A percentile compares a stretch with the other conserved stretches of the same genome.
Conservation (phyloP, 2,888 invertebrate species). For the Drosophila maculinotata region DNA sequence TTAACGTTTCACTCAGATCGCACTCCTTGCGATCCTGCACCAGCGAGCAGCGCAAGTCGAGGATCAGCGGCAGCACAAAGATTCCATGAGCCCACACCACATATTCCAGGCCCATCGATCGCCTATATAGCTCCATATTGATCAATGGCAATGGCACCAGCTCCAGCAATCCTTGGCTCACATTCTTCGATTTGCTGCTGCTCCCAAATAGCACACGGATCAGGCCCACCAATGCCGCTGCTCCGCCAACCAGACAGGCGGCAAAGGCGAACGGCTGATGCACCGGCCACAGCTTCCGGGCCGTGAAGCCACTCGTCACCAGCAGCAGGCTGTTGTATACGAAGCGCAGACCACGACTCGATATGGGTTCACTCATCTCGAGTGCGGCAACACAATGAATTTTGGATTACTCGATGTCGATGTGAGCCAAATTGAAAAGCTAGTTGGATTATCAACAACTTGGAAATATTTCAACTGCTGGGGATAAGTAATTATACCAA, state of each 20-base stretch:
- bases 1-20: constrained; percentile 43
- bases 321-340: constrained; percentile 63
- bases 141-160: constrained; percentile 69
- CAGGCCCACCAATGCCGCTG: constrained; percentile 67
- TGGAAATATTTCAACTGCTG: too few relatives aligned
- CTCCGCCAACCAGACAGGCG: constrained; percentile 68
- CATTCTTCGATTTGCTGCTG: constrained; percentile 29
- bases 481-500: too few relatives aligned
- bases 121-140: constrained; percentile 74
- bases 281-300: constrained; percentile 31
- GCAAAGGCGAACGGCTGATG: constrained; percentile 65
- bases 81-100: constrained; percentile 68
- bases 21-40: constrained; percentile 51
- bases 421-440: constrained; percentile 14
- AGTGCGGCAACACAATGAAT: constrained; percentile 14
- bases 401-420: constrained; percentile 16
- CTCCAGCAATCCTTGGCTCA: constrained; percentile 61
- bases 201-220: constrained; percentile 44
- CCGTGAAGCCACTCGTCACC: constrained; percentile 48
- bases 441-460: neutral
- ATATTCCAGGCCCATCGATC: constrained; percentile 44
- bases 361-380: constrained; percentile 59
- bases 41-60: constrained; percentile 61
- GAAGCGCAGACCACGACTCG: constrained; percentile 50
- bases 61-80: constrained; percentile 71